Conservation (phyloP, 1,140 invertebrate species). For the Rhagoletis pomonella region DNA sequence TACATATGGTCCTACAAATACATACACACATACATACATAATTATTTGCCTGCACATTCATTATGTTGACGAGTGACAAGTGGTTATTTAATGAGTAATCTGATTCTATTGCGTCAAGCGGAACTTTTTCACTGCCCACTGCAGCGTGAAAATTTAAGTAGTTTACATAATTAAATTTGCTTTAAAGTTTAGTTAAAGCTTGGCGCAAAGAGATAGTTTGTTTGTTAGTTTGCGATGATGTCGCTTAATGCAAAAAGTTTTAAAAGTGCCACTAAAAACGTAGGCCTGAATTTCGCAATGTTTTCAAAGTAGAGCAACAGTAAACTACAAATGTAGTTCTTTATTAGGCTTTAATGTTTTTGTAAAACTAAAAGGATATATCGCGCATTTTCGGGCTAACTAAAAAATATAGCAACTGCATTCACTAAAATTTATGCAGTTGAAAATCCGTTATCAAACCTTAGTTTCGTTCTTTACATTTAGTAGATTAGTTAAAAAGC, state of each 20-base stretch:
- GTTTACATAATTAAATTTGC: conserved; percentile 28
- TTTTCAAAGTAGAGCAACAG: too few species aligned
- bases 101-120: not conserved
- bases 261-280: not conserved
- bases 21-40: not conserved
- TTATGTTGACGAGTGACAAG: not conserved
- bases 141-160: conserved; percentile 16
- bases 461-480: too few species aligned
- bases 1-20: not conserved
- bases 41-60: not conserved
- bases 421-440: too few species aligned
- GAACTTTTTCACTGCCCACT: not conserved
- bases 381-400: too few species aligned
- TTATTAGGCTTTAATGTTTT: too few species aligned
- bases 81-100: conserved; percentile 14
- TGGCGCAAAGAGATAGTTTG: not conserved
- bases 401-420: too few species aligned
- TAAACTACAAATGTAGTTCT: too few species aligned
- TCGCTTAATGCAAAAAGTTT: conserved; percentile 2
- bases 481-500: too few species aligned
- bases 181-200: conserved; percentile 5
- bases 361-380: too few species aligned
- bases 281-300: not conserved
- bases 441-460: too few species aligned
- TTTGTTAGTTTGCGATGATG: not conserved